Evolutionary conservation across 2,888 invertebrate species (phyloP).

Genomic region (Noctua pronuba): DNA sequence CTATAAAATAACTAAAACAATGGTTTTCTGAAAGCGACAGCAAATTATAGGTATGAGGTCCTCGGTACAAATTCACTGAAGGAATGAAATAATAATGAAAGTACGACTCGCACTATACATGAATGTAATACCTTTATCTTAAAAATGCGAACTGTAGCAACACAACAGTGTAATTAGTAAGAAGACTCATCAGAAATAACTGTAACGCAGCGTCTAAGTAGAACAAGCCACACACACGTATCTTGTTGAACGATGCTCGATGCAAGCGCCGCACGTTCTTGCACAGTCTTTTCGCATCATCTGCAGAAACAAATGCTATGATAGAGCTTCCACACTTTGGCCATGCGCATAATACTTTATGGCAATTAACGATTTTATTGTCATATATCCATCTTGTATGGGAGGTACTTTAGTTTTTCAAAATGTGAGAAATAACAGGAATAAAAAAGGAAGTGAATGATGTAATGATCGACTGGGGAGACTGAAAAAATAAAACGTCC

Average conservation of each 20-base stretch:
- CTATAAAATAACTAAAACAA: too few relatives aligned
- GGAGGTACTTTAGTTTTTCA: too few relatives aligned
- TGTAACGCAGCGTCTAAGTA: conserved; percentile 14
- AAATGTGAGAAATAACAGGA: too few relatives aligned
- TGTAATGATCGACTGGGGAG: too few relatives aligned
- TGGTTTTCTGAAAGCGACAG: background rate
- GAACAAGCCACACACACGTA: conserved; percentile 14
- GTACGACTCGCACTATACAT: background rate
- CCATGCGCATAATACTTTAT: too few relatives aligned
- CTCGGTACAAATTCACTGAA: background rate
- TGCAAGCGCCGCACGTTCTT: conserved; percentile 13
- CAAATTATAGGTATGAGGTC: background rate
- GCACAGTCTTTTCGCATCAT: background rate
- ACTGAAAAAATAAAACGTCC: too few relatives aligned
- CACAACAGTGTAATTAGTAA: conserved; percentile 13
- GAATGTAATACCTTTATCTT: background rate
- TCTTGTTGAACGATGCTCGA: conserved; percentile 4
- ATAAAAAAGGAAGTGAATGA: too few relatives aligned
- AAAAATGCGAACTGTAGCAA: conserved; percentile 16
- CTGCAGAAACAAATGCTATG: background rate
- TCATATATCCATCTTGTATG: too few relatives aligned
- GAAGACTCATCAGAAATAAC: conserved; percentile 3
- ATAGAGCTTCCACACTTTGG: too few relatives aligned
- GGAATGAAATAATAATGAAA: background rate
- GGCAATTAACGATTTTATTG: too few relatives aligned